phyloP scores from a whole-genome alignment of 2,113 vertebrate species.

The Clarias macrocephalus region DNA sequence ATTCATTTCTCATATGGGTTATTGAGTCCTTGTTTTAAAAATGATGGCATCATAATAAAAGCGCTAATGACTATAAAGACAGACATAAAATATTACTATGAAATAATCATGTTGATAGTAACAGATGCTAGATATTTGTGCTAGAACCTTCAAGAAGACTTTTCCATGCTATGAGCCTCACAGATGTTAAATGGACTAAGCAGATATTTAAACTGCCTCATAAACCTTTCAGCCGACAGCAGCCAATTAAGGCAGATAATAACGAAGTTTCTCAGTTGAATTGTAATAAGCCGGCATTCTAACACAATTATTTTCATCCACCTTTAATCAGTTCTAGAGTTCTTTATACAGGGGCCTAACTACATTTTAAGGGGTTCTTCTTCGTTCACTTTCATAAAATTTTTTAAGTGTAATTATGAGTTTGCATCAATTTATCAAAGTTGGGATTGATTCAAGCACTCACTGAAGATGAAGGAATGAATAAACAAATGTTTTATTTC shows the following conservation, averaged over 20 bases:
- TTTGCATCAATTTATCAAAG: too few species aligned
- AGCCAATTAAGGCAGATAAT: constrained; percentile 46
- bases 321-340: background rate
- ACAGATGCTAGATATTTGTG: background rate
- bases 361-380: background rate
- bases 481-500: too few species aligned
- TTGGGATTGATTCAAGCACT: too few species aligned
- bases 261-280: constrained; percentile 37
- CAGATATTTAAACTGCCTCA: constrained; percentile 38
- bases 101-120: background rate
- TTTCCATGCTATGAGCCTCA: constrained; percentile 1
- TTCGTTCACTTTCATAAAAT: background rate
- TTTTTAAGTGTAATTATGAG: background rate
- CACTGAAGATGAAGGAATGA: too few species aligned
- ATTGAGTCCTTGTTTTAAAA: background rate
- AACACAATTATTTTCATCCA: constrained; percentile 37
- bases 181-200: constrained; percentile 26
- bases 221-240: constrained; percentile 32
- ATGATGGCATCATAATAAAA: background rate
- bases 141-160: background rate
- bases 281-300: constrained; percentile 45
- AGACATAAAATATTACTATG: background rate
- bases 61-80: background rate
- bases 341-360: background rate
- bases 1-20: background rate